Percentiles rank a stretch among this genome's conserved stretches.
phyloP scores from a whole-genome alignment of 2,113 vertebrate genomes.

The Ariopsis seemanni region DNA sequence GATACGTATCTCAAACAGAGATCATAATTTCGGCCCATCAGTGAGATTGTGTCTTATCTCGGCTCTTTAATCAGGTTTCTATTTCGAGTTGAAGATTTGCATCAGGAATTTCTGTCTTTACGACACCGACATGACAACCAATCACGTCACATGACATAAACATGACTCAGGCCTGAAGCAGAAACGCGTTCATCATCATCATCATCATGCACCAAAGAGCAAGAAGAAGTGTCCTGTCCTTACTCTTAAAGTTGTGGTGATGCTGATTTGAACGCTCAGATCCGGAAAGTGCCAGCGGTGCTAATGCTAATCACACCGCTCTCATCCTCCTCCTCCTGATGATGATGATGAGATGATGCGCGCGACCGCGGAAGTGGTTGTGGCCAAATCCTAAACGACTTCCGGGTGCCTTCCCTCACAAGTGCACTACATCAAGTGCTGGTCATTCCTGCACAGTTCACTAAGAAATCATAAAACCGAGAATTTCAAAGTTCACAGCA shows the following conservation, averaged over 20 bases:
- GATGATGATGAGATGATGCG: not conserved
- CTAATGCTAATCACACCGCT: not conserved
- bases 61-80: not conserved
- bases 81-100: not conserved
- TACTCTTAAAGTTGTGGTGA: not conserved
- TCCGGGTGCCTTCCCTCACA: not conserved
- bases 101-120: not conserved
- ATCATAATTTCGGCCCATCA: not conserved
- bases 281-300: not conserved
- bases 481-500: too few relatives aligned
- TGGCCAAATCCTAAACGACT: not conserved
- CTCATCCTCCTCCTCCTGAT: not conserved
- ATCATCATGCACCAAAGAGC: too few relatives aligned
- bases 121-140: not conserved
- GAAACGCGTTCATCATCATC: not conserved
- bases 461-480: too few relatives aligned
- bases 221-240: not conserved
- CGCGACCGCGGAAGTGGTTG: slow-evolving; percentile 15
- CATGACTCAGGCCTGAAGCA: not conserved
- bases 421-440: not conserved
- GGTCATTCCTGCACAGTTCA: too few relatives aligned
- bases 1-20: not conserved
- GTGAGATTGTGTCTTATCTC: not conserved
- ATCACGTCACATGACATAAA: too few relatives aligned
- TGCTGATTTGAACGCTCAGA: not conserved